phyloP scores from a whole-genome alignment of 2,113 vertebrate genomes.

The Bujurquina vittata region DNA sequence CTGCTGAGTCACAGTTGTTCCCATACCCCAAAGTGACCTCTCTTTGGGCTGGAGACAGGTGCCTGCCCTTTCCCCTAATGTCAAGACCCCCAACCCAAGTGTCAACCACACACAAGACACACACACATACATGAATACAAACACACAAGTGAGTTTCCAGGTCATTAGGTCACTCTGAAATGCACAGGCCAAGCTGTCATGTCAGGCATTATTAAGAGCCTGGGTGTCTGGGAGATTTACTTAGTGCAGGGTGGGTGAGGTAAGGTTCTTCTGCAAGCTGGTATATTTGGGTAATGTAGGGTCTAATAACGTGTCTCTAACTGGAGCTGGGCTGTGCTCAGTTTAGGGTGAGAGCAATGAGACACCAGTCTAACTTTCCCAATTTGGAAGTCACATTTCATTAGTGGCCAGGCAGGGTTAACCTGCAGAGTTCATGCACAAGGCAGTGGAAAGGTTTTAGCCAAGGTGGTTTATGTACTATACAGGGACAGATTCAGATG shows the following conservation, averaged over 20 bases:
- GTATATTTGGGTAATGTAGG: conserved; percentile 32
- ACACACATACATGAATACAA: conserved; percentile 32
- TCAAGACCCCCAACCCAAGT: conserved; percentile 31
- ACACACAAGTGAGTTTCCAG: conserved; percentile 56
- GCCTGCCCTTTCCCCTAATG: conserved; percentile 60
- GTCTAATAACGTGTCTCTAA: conserved; percentile 53
- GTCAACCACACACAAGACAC: conserved; percentile 34
- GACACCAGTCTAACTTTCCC: conserved; percentile 28
- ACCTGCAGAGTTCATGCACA: background rate
- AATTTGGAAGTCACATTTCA: conserved; percentile 6
- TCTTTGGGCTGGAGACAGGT: conserved; percentile 70
- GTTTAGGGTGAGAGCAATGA: conserved; percentile 37
- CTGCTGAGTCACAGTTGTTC: conserved; percentile 67
- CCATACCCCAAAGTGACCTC: conserved; percentile 74
- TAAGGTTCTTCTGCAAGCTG: conserved; percentile 33
- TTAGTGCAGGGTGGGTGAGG: conserved; percentile 56
- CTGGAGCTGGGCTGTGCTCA: conserved; percentile 25
- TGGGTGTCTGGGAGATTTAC: conserved; percentile 72
- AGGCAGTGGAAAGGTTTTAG: background rate
- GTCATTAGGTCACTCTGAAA: conserved; percentile 63
- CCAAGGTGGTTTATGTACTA: background rate
- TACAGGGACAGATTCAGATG: background rate
- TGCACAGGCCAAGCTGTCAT: conserved; percentile 63
- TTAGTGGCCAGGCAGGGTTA: background rate
- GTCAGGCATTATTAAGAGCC: conserved; percentile 73